phyloP scores from a whole-genome alignment of 2,888 invertebrate genomes.

The Ethmia dodecea region DNA sequence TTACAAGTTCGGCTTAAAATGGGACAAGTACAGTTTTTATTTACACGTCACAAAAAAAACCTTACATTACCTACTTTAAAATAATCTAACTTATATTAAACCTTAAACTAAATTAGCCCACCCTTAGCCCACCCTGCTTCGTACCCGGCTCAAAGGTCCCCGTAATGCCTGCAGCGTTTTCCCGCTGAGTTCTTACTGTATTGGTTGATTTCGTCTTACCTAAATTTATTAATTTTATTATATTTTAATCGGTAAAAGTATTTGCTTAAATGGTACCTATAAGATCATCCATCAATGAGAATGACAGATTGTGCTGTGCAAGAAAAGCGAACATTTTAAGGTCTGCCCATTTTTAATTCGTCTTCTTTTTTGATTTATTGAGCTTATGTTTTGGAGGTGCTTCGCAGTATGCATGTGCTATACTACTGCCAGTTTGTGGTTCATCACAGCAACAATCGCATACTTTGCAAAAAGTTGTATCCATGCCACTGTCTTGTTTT shows the following conservation, averaged over 20 bases:
- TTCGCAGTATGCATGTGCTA: constrained; percentile 13
- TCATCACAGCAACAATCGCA: constrained; percentile 12
- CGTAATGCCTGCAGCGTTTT: no score
- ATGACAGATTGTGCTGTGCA: constrained; percentile 16
- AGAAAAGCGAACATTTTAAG: constrained; percentile 19
- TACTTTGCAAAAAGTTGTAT: constrained; percentile 13
- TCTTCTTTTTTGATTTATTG: no score
- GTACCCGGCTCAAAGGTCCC: no score
- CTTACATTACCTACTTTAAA: no score
- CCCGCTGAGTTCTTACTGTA: no score
- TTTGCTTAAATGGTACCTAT: constrained; percentile 14
- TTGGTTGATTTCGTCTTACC: constrained; percentile 18
- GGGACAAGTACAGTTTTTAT: constrained; percentile 16
- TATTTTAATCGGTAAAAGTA: constrained; percentile 10
- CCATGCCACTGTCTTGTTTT: constrained; percentile 14
- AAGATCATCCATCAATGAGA: constrained; percentile 15
- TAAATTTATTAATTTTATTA: constrained; percentile 16
- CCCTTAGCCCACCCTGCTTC: no score
- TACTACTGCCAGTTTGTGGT: constrained; percentile 19
- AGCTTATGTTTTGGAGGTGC: no score
- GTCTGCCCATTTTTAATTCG: constrained; percentile 16
- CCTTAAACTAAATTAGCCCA: no score
- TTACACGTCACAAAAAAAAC: no score
- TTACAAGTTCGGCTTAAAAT: constrained; percentile 14
- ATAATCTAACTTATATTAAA: no score